Evolutionary conservation across 1,140 invertebrate genomes (phyloP).

Genomic region (Temnothorax nylanderi): DNA sequence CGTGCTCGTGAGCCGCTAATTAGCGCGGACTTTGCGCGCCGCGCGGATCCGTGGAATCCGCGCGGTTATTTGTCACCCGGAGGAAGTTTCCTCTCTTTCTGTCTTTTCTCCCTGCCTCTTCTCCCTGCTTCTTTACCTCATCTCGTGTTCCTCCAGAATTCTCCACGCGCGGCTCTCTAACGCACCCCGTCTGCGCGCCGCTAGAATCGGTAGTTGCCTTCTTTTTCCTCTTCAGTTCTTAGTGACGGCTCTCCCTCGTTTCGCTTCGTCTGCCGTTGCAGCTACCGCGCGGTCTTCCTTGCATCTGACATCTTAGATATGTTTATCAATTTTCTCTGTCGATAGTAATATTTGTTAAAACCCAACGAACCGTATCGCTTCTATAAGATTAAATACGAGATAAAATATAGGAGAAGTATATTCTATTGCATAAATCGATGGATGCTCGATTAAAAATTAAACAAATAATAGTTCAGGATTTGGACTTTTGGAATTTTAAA

Average conservation of each 20-base stretch:
- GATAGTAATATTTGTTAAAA: neutral
- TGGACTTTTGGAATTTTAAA: neutral
- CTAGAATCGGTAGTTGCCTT: constrained; percentile 30
- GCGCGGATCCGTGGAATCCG: constrained; percentile 80
- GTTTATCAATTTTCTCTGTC: neutral
- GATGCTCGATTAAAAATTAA: neutral
- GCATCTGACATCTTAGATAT: neutral
- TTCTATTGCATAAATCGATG: neutral
- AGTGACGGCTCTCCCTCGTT: constrained; percentile 26
- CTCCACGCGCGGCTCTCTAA: constrained; percentile 36
- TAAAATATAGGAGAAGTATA: neutral
- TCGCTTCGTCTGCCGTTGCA: neutral
- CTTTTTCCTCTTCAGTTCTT: neutral
- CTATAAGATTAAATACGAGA: neutral
- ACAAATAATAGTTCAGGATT: neutral
- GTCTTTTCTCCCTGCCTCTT: neutral
- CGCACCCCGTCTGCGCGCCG: constrained; percentile 8
- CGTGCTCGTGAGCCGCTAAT: constrained; percentile 80
- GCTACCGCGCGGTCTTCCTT: neutral
- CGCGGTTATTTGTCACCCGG: constrained; percentile 82
- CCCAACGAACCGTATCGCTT: neutral
- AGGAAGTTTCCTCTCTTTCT: constrained; percentile 63
- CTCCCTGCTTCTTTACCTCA: too few relatives aligned
- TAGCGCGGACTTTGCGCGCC: constrained; percentile 80
- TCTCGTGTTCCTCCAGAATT: constrained; percentile 48